Percentiles rank a stretch among this genome's conserved stretches.
Evolutionary conservation across 2,113 vertebrate genomes (phyloP).

Genomic region (Aegypius monachus): DNA sequence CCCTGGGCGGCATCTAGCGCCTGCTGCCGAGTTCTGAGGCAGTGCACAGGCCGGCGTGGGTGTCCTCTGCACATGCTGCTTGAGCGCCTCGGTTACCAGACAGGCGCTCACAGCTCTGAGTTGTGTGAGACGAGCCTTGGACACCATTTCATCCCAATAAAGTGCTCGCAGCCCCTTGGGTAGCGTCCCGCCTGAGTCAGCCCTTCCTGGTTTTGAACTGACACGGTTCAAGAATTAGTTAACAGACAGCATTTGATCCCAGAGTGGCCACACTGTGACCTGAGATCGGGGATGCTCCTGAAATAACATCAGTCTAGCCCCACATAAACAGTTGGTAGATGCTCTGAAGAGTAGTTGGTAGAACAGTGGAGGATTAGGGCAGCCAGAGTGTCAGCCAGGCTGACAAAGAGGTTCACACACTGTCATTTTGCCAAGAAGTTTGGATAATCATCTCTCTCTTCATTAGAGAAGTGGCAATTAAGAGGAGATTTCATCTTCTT

Average conservation of each 20-base stretch:
- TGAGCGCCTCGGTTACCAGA: background rate
- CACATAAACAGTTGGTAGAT: background rate
- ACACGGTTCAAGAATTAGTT: rapidly evolving
- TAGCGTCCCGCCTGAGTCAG: background rate
- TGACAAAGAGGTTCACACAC: background rate
- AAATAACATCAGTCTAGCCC: background rate
- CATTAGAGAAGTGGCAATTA: background rate
- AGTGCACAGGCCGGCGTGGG: background rate
- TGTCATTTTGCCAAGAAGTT: background rate
- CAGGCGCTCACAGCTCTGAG: rapidly evolving
- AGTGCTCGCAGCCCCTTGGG: background rate
- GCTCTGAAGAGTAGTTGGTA: background rate
- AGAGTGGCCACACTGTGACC: background rate
- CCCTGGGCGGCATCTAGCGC: background rate
- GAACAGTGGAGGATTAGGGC: background rate
- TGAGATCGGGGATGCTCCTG: background rate
- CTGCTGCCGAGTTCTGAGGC: background rate
- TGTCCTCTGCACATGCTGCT: background rate
- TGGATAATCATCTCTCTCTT: slow-evolving; percentile 11
- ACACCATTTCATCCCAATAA: rapidly evolving
- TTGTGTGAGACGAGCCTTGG: background rate
- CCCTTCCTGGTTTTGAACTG: background rate
- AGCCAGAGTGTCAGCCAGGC: background rate
- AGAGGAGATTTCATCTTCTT: background rate
- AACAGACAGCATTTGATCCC: rapidly evolving